Conservation (phyloP, 2,797 vertebrate species). For the Ateles fusciceps region DNA sequence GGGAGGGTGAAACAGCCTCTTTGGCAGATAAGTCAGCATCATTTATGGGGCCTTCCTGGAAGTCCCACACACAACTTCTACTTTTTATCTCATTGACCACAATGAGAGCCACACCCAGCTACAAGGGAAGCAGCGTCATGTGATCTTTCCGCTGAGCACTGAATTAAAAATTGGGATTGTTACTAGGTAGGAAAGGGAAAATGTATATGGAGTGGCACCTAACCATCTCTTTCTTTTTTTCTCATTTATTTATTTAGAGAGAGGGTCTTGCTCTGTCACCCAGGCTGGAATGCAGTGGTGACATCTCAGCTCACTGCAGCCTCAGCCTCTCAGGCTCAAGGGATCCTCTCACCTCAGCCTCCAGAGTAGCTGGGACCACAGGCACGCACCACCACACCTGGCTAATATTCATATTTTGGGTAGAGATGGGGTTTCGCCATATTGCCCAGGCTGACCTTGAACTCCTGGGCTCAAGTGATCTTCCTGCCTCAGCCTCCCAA, state of each 20-base stretch:
- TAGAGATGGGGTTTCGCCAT: neutral
- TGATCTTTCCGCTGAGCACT: neutral
- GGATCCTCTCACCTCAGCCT: neutral
- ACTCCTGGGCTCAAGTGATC: neutral
- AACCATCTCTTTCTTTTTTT: neutral
- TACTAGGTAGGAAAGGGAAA: neutral
- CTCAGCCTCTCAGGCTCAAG: neutral
- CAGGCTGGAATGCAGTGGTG: neutral
- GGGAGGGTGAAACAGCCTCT: neutral
- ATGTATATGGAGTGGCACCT: neutral
- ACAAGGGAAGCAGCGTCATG: neutral
- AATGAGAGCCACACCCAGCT: neutral
- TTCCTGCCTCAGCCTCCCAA: neutral
- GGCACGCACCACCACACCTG: neutral
- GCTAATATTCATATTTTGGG: neutral
- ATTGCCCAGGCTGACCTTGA: neutral
- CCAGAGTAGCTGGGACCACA: neutral
- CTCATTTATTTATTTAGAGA: neutral
- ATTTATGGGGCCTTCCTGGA: neutral
- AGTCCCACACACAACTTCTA: neutral
- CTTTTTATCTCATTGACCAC: neutral
- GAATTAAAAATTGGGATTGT: neutral
- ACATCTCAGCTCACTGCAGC: neutral
- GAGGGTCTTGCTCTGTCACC: neutral
- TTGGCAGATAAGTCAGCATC: neutral